Evolutionary conservation across 2,888 invertebrate genomes (phyloP).

Genomic region (Eupelmus urozonus): DNA sequence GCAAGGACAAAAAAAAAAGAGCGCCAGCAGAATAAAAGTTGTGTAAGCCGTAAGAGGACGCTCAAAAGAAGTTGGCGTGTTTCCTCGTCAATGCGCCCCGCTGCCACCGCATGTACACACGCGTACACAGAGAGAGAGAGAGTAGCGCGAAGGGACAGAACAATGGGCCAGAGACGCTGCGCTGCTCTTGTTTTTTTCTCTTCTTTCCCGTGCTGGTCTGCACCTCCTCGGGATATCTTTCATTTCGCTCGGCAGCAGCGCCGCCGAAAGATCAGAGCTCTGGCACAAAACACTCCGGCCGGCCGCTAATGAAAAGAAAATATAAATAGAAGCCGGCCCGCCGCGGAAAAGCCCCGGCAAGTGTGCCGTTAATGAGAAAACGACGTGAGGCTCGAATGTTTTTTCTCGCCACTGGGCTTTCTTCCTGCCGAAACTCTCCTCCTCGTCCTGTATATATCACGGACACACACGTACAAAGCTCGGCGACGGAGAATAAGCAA

Average conservation of each 20-base stretch:
- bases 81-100: slow-evolving; percentile 34
- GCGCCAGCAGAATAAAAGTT: slow-evolving; percentile 33
- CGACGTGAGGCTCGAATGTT: slow-evolving; percentile 56
- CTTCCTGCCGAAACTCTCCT: not conserved
- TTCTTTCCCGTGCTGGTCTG: not conserved
- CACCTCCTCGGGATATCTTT: slow-evolving; percentile 29
- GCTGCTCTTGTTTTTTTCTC: not conserved
- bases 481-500: not conserved
- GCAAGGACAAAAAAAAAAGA: slow-evolving; percentile 43
- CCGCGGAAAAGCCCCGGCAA: not conserved
- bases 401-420: not conserved
- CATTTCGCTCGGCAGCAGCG: slow-evolving; percentile 18
- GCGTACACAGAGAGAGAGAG: not conserved
- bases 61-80: slow-evolving; percentile 48
- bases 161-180: not conserved
- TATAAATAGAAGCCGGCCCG: slow-evolving; percentile 65
- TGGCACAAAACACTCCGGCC: slow-evolving; percentile 52
- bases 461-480: not conserved
- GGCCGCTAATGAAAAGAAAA: slow-evolving; percentile 73
- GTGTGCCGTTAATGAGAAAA: slow-evolving; percentile 69
- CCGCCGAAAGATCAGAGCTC: slow-evolving; percentile 21
- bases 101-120: not conserved
- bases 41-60: slow-evolving; percentile 30
- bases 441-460: not conserved
- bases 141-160: too few species aligned